Percentiles rank a stretch among this genome's conserved stretches.
These are phyloP conservation scores for Nannobrachium achirus DNA, from an alignment of 2,113 vertebrate genomes.

Conservation along the genomic window DNA sequence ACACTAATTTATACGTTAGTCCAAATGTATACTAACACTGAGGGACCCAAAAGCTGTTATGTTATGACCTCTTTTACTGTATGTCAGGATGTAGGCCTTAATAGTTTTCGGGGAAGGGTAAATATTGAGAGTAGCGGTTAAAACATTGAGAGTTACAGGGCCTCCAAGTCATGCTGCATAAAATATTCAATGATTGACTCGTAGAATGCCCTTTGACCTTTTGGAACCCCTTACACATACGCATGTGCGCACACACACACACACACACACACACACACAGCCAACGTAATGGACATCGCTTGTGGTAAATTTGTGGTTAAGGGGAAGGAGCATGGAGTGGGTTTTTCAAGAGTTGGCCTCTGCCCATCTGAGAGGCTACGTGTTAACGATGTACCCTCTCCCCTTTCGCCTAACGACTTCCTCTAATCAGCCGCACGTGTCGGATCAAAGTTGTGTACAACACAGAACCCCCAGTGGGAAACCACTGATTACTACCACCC, in stretches of 20 bases:
- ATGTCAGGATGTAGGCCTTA: not conserved
- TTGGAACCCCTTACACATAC: not conserved
- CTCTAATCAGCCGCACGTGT: slow-evolving; percentile 72
- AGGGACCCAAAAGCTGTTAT: not conserved
- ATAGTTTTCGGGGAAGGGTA: not conserved
- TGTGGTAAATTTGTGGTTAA: slow-evolving; percentile 24
- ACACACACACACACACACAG: not conserved
- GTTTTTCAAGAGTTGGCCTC: slow-evolving; percentile 36
- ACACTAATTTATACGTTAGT: slow-evolving; percentile 1
- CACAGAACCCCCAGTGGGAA: slow-evolving; percentile 43
- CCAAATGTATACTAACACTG: not conserved
- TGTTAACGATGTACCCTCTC: slow-evolving; percentile 56
- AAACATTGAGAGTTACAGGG: not conserved
- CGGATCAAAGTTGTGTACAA: slow-evolving; percentile 62
- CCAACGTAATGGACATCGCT: not conserved
- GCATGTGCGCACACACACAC: not conserved
- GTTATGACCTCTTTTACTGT: not conserved
- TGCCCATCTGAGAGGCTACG: slow-evolving; percentile 33
- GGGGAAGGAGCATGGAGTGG: slow-evolving; percentile 12
- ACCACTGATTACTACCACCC: slow-evolving; percentile 62
- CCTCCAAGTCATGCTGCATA: not conserved
- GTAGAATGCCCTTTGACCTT: not conserved
- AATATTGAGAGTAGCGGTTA: too few relatives aligned
- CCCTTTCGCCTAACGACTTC: slow-evolving; percentile 49
- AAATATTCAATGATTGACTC: not conserved